Evolutionary conservation across 2,113 vertebrate species (phyloP).

Genomic region (Psettodes erumei): DNA sequence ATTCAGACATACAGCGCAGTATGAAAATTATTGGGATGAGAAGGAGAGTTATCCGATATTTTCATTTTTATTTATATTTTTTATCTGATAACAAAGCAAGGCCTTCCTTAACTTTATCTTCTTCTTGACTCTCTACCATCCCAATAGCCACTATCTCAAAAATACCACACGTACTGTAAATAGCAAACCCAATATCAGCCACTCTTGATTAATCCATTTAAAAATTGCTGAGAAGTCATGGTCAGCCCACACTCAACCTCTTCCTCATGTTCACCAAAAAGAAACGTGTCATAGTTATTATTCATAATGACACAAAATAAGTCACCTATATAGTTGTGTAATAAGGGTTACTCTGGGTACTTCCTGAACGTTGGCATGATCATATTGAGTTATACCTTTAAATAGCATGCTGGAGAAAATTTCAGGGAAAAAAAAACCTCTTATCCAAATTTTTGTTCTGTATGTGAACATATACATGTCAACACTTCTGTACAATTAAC

Average conservation of each 20-base stretch:
- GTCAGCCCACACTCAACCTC: background rate
- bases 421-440: background rate
- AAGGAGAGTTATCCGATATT: background rate
- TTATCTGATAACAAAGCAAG: background rate
- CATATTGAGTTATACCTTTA: background rate
- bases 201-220: no score
- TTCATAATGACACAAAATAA: background rate
- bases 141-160: background rate
- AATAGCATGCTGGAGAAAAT: background rate
- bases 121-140: background rate
- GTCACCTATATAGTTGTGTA: background rate
- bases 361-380: conserved; percentile 12
- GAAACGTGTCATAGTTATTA: no score
- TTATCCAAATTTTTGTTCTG: background rate
- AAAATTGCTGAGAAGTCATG: no score
- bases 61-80: no score
- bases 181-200: background rate
- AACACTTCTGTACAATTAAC: no score
- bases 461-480: no score
- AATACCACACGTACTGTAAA: background rate
- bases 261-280: no score
- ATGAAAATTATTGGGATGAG: background rate
- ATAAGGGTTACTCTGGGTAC: conserved; percentile 9
- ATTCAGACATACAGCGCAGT: background rate
- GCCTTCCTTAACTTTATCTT: background rate